Evolutionary conservation across 2,113 vertebrate genomes (phyloP).

Genomic region (Pangasianodon gigas): DNA sequence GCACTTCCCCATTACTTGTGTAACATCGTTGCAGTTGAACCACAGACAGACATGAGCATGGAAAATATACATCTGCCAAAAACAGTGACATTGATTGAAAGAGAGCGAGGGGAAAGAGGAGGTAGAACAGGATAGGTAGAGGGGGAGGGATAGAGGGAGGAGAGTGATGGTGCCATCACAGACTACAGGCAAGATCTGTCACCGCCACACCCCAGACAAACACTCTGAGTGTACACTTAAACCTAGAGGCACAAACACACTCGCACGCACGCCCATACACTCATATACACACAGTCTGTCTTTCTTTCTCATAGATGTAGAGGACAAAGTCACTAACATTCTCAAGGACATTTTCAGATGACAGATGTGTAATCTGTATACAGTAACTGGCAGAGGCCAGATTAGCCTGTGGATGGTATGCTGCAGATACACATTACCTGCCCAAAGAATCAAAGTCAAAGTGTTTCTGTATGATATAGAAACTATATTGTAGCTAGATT

Average conservation of each 20-base stretch:
- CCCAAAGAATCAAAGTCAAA: not conserved
- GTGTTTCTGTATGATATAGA: not conserved
- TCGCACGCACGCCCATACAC: not conserved
- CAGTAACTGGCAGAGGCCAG: not conserved
- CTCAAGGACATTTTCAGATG: conserved; percentile 30
- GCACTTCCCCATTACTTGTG: conserved; percentile 12
- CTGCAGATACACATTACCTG: not conserved
- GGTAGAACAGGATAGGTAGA: not conserved
- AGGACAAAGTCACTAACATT: not conserved
- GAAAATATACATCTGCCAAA: conserved; percentile 43
- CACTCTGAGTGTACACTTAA: conserved; percentile 13
- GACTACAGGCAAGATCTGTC: conserved; percentile 32
- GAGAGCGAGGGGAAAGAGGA: conserved; percentile 14
- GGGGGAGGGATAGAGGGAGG: not conserved
- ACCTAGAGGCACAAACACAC: conserved; percentile 17
- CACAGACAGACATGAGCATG: conserved; percentile 25
- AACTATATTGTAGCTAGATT: not conserved
- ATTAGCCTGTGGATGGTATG: not conserved
- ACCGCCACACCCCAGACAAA: conserved; percentile 19
- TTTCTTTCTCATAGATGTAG: not conserved
- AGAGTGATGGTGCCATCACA: conserved; percentile 12
- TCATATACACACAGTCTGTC: not conserved
- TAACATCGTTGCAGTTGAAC: conserved; percentile 23
- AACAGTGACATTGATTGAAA: conserved; percentile 41
- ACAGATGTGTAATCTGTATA: not conserved